These are phyloP conservation scores for Naso thynnoides DNA, from an alignment of 2,797 vertebrate species.

Conservation along the genomic window DNA sequence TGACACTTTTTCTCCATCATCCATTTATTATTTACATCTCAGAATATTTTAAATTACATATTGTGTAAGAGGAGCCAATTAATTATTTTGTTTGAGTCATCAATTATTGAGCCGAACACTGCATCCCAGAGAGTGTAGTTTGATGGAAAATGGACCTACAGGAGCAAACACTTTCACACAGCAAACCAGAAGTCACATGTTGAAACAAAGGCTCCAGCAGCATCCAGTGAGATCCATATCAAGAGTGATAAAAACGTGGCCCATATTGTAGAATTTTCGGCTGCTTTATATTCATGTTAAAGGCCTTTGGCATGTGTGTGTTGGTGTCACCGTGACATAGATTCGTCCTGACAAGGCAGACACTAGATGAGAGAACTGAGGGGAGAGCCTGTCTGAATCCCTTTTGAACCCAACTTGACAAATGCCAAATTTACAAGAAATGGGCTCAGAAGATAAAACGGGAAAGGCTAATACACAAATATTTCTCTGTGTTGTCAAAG, in stretches of 20 bases:
- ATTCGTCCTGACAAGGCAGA: conserved; percentile 70
- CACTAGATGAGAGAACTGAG: conserved; percentile 61
- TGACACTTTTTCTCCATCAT: neutral
- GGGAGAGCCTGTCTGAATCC: conserved; percentile 59
- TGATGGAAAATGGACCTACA: neutral
- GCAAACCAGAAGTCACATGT: conserved; percentile 2
- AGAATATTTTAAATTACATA: conserved; percentile 36
- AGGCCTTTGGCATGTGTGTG: conserved; percentile 42
- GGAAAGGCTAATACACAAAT: conserved; percentile 48
- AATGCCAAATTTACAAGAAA: conserved; percentile 73
- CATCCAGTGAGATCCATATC: conserved; percentile 39
- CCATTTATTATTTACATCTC: conserved; percentile 43
- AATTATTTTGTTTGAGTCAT: conserved; percentile 55
- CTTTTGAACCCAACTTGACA: conserved; percentile 76
- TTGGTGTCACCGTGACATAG: conserved; percentile 60
- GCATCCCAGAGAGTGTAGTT: neutral
- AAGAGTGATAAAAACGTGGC: conserved; percentile 36
- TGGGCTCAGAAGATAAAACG: conserved; percentile 67
- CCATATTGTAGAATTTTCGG: conserved; percentile 21
- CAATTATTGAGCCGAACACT: conserved; percentile 45
- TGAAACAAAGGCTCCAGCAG: conserved; percentile 20
- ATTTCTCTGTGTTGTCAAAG: conserved; percentile 54
- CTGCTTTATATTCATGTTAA: conserved; percentile 62
- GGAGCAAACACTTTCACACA: neutral
- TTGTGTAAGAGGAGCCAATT: conserved; percentile 36